A percentile compares a stretch with the other conserved stretches of the same genome.
These are phyloP conservation scores for Phocoena phocoena DNA, from an alignment of 2,113 vertebrate species.

Conservation along the genomic window DNA sequence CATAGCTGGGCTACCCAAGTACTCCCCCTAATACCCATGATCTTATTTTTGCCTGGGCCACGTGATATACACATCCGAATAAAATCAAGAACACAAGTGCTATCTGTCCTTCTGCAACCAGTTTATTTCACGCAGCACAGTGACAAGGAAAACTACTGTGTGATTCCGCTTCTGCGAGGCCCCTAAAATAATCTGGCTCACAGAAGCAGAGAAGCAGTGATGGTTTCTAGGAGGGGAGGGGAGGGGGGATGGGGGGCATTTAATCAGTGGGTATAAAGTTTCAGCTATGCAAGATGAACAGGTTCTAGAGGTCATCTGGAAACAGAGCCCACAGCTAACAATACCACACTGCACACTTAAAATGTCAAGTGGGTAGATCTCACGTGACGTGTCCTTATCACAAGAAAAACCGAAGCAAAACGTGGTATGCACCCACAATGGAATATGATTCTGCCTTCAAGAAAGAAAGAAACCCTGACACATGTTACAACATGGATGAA, in stretches of 20 bases:
- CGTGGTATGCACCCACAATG: rapidly evolving
- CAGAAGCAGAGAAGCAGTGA: rapidly evolving
- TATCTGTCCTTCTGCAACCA: not conserved
- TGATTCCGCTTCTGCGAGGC: rapidly evolving
- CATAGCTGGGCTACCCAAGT: rapidly evolving
- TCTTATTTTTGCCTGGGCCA: not conserved
- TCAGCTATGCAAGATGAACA: rapidly evolving
- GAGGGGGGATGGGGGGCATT: rapidly evolving
- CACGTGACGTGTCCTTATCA: not conserved
- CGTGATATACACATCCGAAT: rapidly evolving
- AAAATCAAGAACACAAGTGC: not conserved
- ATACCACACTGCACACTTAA: rapidly evolving
- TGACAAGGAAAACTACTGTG: rapidly evolving
- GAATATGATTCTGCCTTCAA: too few species aligned
- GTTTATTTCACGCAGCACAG: rapidly evolving
- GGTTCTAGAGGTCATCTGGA: too few species aligned
- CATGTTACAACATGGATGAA: too few species aligned
- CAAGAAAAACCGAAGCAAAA: not conserved
- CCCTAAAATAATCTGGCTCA: not conserved
- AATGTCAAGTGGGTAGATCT: too few species aligned
- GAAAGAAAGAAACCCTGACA: not conserved
- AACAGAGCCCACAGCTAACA: rapidly evolving
- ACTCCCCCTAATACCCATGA: rapidly evolving
- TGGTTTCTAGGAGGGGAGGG: not conserved
- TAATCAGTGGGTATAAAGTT: not conserved